Conservation (phyloP, 2,113 vertebrate species). For the Lethenteron camtschaticum region DNA sequence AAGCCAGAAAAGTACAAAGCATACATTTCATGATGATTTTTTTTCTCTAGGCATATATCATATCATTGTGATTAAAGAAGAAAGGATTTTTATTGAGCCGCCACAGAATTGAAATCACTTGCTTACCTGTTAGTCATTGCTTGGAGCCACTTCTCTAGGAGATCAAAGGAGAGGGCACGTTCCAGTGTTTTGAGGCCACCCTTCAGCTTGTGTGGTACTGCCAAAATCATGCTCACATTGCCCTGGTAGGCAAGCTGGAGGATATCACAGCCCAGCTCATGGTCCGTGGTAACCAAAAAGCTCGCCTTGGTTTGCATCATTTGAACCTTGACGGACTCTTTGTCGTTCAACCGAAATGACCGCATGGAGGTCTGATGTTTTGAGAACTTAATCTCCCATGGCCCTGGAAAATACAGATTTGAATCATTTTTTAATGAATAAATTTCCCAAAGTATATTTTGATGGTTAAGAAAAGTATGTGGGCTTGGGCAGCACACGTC, state of each 20-base stretch:
- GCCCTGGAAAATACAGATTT: constrained; percentile 26
- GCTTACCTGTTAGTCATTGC: constrained; percentile 88
- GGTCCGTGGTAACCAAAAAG: constrained; percentile 54
- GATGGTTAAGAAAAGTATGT: background rate
- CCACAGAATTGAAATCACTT: background rate
- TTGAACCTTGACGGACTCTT: constrained; percentile 46
- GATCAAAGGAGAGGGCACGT: constrained; percentile 50
- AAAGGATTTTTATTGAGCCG: too few species aligned
- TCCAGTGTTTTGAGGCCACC: constrained; percentile 57
- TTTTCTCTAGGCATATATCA: too few species aligned
- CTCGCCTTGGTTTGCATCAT: constrained; percentile 89
- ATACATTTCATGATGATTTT: too few species aligned
- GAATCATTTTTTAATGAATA: background rate
- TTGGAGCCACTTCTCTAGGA: constrained; percentile 65
- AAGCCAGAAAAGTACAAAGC: too few species aligned
- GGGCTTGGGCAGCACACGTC: background rate
- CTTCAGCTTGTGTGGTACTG: constrained; percentile 55
- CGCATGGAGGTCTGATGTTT: constrained; percentile 49
- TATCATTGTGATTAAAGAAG: too few species aligned
- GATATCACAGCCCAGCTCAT: constrained; percentile 53
- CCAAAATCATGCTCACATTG: constrained; percentile 78
- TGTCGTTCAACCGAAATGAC: constrained; percentile 61
- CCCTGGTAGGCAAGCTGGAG: constrained; percentile 64
- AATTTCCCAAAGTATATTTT: background rate
- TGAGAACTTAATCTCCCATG: constrained; percentile 86